Evolutionary conservation across 2,797 vertebrate species (phyloP).

Genomic region (Alfaro cultratus): DNA sequence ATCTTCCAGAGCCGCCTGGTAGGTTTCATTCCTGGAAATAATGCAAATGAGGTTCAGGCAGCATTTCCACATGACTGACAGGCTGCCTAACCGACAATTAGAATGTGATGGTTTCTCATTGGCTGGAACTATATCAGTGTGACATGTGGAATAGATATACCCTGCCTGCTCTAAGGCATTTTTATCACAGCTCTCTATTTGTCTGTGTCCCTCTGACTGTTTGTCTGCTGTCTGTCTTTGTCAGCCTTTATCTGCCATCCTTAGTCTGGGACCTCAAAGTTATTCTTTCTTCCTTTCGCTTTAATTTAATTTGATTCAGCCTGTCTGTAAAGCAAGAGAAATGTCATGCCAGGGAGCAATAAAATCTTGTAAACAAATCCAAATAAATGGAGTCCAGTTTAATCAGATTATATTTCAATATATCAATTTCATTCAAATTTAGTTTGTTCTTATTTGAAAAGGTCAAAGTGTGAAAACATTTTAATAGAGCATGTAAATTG

Average conservation of each 20-base stretch:
- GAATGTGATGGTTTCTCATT: constrained; percentile 62
- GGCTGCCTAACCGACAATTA: constrained; percentile 69
- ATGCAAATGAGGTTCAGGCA: constrained; percentile 60
- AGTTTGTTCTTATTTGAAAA: background rate
- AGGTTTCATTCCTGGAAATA: constrained; percentile 51
- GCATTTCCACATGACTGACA: constrained; percentile 67
- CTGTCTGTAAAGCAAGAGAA: background rate
- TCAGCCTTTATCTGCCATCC: background rate
- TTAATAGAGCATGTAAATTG: background rate
- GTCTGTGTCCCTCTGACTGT: constrained; percentile 12
- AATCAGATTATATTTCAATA: background rate
- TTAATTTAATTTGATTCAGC: background rate
- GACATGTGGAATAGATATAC: constrained; percentile 59
- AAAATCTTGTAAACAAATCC: background rate
- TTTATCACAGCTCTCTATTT: constrained; percentile 48
- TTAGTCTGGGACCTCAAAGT: background rate
- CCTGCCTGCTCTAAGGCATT: constrained; percentile 43
- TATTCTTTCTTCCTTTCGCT: background rate
- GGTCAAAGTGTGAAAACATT: background rate
- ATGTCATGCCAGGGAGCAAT: background rate
- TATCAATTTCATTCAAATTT: background rate
- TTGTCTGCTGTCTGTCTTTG: background rate
- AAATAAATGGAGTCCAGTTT: background rate
- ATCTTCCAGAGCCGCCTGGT: constrained; percentile 18
- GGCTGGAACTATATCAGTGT: constrained; percentile 52